Base-by-base conservation (phyloP, 2,797 vertebrate genomes). In the Podarcis lilfordi region DNA sequence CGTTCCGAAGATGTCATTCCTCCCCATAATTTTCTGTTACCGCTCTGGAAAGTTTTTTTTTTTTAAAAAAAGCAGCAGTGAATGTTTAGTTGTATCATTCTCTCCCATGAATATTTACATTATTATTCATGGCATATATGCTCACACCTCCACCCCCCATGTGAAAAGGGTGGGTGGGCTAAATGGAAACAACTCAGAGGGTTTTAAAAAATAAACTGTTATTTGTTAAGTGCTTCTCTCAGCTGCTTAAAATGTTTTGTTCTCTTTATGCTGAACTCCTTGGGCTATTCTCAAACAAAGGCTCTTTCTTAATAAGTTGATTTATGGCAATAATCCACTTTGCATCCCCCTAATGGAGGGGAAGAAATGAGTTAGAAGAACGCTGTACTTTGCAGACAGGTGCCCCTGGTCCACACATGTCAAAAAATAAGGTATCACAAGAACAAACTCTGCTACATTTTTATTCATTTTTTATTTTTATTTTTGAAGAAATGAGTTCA, bases 241-340 rank as follows among this genome's bases (percentile, higher is more conserved):
- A 32, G 71, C 59, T 55, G 59, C 79, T 85, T 75, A 68, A 89
- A 85, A 68, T 75, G n/a, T 92, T 40, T 90, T 88, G 8, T 40
- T 68, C 80, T 80, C 74, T 71, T 71, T 2, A 43, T 0, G 7
- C 59, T n/a, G 81, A 37, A 85, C 59, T 45, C 50, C 86, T 83
- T 89, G 89, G 90, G 76, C 87, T 88, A 78, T 82, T 89, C 27
- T 64, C 86, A n/a, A 66, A 85, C 81, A 32, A 87, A 5, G 0
- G 1, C 25, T 76, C 79, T 45, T 89, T 88, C 89, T 93, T 25
- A 86, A 91, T 35, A 93, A 13, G 88, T 59, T 81, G 90, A 89
- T 68, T 1, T 8, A 84, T 66, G 32, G 69, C 82, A 92, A 89
- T 82, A 81, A 94, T n/a, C 87, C 84, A 84, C 88, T 95, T 93